Base-by-base conservation (phyloP, 2,113 vertebrate species). In the Cariama cristata region DNA sequence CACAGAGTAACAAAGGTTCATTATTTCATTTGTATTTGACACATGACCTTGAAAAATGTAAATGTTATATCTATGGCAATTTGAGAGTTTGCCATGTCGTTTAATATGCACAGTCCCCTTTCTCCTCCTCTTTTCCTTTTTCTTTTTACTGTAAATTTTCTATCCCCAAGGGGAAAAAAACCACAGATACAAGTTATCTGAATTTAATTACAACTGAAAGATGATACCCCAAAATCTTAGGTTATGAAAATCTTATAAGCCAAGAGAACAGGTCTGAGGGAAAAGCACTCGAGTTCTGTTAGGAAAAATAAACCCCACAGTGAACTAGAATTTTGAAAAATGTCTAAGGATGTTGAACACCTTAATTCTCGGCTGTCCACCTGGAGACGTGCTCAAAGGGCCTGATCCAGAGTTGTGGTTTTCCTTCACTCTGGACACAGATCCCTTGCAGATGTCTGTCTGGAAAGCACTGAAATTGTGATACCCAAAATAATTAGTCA, bases 41-140 rank as follows among this genome's bases (percentile, higher is more conserved):
- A 90, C 42, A 79, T 42, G 89, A 95, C 91, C 95, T 96, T 96
- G 97, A 87, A 93, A 96, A 96, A 91, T 83, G 74, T 79, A 91
- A 88, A 92, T 91, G 83, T 92, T 94, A 10, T 72, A 92, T 91
- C 76, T 81, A 23, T 33, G 28, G 62, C 81, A 75, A 82, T 89
- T 92, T 68, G 49, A 87, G 83, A 86, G 16, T 68, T 91, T 9
- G 2, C 22, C 23, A 52, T 90, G 67, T 62, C 42, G 55, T 71
- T 94, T 93, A 77, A 88, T 74, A 94, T 40, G 11, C 56, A 67
- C 56, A 62, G 45, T 49, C 28, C 18, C 32, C 9, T 87, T 94
- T 68, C 52, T 89, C 14, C 20, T 64, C 20, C 11, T 68, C 18
- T 79, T 69, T 77, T 77, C 27, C 10, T 66, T 53, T 53, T 73